phyloP scores from a whole-genome alignment of 1,140 invertebrate species.

The Frieseomelitta varia region DNA sequence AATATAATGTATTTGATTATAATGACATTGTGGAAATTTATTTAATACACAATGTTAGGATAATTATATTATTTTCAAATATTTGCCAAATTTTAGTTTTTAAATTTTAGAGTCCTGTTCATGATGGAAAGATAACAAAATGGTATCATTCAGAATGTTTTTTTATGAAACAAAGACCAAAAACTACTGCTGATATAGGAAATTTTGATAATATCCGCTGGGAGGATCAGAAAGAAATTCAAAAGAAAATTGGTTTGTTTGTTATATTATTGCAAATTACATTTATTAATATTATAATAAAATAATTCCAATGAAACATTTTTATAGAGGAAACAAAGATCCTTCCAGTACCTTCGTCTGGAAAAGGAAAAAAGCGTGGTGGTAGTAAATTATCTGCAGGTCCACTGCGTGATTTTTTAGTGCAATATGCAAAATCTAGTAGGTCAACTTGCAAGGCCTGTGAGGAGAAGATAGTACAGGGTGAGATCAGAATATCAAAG shows the following conservation, averaged over 20 bases:
- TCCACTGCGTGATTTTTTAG: conserved; percentile 86
- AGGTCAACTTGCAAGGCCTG: conserved; percentile 92
- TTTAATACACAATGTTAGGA: too few relatives aligned
- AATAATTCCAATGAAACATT: not conserved
- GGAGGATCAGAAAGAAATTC: conserved; percentile 94
- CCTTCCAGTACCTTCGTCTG: conserved; percentile 29
- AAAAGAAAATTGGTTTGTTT: conserved; percentile 86
- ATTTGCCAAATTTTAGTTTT: conserved; percentile 19
- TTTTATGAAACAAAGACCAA: conserved; percentile 91
- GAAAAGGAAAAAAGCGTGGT: conserved; percentile 80
- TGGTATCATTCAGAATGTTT: conserved; percentile 97
- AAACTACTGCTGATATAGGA: conserved; percentile 89
- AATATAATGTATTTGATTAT: not conserved
- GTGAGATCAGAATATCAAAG: conserved; percentile 91
- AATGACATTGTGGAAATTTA: not conserved
- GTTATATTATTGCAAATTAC: not conserved
- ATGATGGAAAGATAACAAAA: conserved; percentile 94
- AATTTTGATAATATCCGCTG: conserved; percentile 92
- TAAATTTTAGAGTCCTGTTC: conserved; percentile 89
- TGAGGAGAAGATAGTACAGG: conserved; percentile 93
- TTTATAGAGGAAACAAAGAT: conserved; percentile 40
- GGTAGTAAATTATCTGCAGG: conserved; percentile 61
- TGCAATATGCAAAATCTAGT: conserved; percentile 95
- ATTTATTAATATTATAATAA: conserved; percentile 4
- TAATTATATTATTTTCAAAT: conserved; percentile 7